Conservation (phyloP, 2,113 vertebrate species). For the Arenaria interpres region DNA sequence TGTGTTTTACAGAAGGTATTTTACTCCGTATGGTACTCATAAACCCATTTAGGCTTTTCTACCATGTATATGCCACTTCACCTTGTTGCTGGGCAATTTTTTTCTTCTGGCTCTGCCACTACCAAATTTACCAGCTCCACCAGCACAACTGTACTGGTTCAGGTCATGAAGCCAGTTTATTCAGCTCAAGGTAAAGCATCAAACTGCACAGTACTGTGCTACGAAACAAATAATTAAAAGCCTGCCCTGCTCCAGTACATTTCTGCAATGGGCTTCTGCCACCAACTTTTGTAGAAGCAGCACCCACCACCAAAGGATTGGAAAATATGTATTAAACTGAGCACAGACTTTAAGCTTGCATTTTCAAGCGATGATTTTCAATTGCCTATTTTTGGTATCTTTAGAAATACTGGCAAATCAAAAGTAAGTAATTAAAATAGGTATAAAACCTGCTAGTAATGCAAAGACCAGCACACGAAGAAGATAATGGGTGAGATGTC, state of each 20-base stretch:
- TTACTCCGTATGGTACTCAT: background rate
- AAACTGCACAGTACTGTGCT: background rate
- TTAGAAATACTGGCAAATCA: background rate
- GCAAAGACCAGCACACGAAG: background rate
- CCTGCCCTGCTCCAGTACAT: background rate
- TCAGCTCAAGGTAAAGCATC: background rate
- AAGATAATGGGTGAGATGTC: background rate
- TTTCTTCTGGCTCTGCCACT: background rate
- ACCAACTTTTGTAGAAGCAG: background rate
- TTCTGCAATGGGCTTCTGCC: background rate
- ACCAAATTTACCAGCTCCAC: background rate
- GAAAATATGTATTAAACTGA: background rate
- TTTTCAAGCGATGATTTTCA: background rate
- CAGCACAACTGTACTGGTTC: background rate
- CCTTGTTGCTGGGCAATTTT: background rate
- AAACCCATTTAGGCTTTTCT: background rate
- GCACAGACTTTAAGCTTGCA: background rate
- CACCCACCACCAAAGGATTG: background rate
- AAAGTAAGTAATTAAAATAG: background rate
- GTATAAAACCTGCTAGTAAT: background rate
- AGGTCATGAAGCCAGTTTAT: background rate
- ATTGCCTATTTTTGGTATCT: background rate
- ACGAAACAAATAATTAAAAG: background rate
- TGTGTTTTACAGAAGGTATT: background rate
- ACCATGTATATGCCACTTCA: background rate